Percentiles rank a stretch among this genome's conserved stretches.
Conservation (phyloP, 2,113 vertebrate genomes). For the Trogon melanurus region DNA sequence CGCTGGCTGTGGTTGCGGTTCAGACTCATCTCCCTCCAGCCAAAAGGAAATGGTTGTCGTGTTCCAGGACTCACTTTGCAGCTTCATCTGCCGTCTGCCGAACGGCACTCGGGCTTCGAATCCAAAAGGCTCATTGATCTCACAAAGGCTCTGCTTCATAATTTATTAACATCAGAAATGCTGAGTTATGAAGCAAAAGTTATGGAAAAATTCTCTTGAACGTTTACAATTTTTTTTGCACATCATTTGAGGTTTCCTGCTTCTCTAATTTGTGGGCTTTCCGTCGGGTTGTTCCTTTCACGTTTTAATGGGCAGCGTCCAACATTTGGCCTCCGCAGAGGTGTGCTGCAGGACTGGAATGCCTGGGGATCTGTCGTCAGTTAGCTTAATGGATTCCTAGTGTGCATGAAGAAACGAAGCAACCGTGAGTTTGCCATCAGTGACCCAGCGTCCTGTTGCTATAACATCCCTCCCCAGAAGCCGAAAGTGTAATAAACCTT, state of each 20-base stretch:
- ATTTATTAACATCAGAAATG: constrained; percentile 62
- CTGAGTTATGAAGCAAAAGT: constrained; percentile 54
- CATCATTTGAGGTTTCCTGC: constrained; percentile 76
- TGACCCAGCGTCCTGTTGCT: constrained; percentile 7
- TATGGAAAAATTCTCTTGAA: constrained; percentile 52
- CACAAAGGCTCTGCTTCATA: neutral
- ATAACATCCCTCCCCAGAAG: constrained; percentile 11
- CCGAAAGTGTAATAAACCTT: constrained; percentile 42
- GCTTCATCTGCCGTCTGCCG: constrained; percentile 45
- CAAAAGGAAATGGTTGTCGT: constrained; percentile 62
- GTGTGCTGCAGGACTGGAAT: neutral
- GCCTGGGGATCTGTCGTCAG: constrained; percentile 57
- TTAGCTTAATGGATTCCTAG: constrained; percentile 62
- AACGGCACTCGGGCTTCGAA: neutral
- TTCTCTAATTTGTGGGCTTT: constrained; percentile 58
- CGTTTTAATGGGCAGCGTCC: constrained; percentile 37
- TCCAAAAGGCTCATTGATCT: constrained; percentile 59
- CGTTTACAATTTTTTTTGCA: constrained; percentile 65
- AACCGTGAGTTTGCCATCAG: constrained; percentile 12
- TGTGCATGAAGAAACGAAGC: constrained; percentile 2
- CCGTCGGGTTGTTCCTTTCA: constrained; percentile 44
- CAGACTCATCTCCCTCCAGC: constrained; percentile 15
- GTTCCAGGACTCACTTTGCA: constrained; percentile 53
- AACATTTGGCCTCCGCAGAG: neutral
- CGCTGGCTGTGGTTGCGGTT: neutral